Base-by-base conservation (phyloP, 2,888 invertebrate species). In the Platynereis dumerilii region DNA sequence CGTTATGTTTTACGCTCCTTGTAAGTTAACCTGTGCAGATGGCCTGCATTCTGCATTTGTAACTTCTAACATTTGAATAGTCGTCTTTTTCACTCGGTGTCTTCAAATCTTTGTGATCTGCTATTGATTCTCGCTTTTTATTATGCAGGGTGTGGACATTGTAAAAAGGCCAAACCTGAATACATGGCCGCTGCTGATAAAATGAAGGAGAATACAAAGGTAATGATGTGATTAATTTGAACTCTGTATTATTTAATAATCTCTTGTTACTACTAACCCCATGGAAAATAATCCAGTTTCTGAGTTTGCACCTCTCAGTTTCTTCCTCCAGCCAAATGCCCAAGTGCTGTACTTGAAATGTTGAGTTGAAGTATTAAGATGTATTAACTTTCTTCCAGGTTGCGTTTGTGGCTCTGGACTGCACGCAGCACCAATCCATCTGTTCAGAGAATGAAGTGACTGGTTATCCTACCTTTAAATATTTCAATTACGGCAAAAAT, bases 1-100 rank as follows among this genome's bases (percentile, higher is more conserved):
- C 58, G 90, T 94, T 65, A 93, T 94, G 90, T 95, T 94, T 85
- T 94, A 94, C 83, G 94, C 94, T 0, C 94, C 94, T 15, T 95
- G 94, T 94, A 85, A 89, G 91, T 89, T 20, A 26, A 15, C 17
- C n/a, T n/a, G n/a, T n/a, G n/a, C n/a, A n/a, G n/a, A n/a, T n/a
- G n/a, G n/a, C n/a, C n/a, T n/a, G n/a, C n/a, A n/a, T n/a, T n/a
- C n/a, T n/a, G n/a, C n/a, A n/a, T n/a, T n/a, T n/a, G n/a, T n/a
- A n/a, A n/a, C n/a, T n/a, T n/a, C n/a, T n/a, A n/a, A n/a, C n/a
- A n/a, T n/a, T n/a, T n/a, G n/a, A n/a, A n/a, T n/a, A n/a, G n/a
- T n/a, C n/a, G n/a, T n/a, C n/a, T n/a, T n/a, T n/a, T n/a, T n/a
- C n/a, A n/a, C n/a, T n/a, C n/a, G n/a, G n/a, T n/a, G n/a, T n/a